Evolutionary conservation across 2,888 invertebrate species (phyloP).

Genomic region (Ophraella communa): DNA sequence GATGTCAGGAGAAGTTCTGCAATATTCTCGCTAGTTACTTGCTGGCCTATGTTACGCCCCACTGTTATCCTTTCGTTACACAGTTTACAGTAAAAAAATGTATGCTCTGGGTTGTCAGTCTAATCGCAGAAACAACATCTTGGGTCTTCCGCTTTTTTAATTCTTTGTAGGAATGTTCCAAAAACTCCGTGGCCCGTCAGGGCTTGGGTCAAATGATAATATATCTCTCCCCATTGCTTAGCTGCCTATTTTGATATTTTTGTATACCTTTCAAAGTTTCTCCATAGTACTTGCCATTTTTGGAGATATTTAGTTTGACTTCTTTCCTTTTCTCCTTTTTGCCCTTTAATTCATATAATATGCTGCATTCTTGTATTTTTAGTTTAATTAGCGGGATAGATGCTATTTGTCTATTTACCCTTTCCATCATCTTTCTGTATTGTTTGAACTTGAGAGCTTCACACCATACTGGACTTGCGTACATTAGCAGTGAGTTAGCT

Average conservation of each 20-base stretch:
- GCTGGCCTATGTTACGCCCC: not conserved
- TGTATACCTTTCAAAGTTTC: not conserved
- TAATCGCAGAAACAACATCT: not conserved
- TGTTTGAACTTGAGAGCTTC: not conserved
- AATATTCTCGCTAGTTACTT: not conserved
- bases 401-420: not conserved
- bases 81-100: not conserved
- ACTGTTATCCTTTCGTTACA: not conserved
- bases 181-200: constrained; percentile 2
- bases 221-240: not conserved
- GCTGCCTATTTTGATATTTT: not conserved
- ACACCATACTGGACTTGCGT: not conserved
- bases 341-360: too few relatives aligned
- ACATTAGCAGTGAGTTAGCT: constrained; percentile 4
- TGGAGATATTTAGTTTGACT: too few relatives aligned
- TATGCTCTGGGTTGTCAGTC: not conserved
- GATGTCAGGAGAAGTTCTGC: not conserved
- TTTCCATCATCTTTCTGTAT: not conserved
- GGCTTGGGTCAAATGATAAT: not conserved
- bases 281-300: too few relatives aligned
- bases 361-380: too few relatives aligned
- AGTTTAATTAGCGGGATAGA: too few relatives aligned
- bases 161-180: not conserved
- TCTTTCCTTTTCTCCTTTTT: too few relatives aligned
- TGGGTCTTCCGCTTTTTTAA: not conserved